phyloP scores from a whole-genome alignment of 2,888 invertebrate species.

The Andrena trimmerana region DNA sequence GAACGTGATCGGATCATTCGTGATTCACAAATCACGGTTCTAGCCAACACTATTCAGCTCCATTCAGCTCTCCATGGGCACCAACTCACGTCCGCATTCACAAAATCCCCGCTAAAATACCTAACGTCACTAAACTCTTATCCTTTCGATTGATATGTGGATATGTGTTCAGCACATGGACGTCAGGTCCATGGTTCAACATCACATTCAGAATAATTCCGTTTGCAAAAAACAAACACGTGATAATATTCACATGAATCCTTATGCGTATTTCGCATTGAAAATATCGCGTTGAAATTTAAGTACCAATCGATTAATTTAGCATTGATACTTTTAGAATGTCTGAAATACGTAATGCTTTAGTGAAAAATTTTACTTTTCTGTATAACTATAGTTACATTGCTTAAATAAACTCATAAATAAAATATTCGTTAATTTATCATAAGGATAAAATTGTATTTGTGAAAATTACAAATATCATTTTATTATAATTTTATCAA shows the following conservation, averaged over 20 bases:
- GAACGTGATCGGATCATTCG: no score
- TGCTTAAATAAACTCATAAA: slow-evolving; percentile 1
- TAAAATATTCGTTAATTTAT: neutral
- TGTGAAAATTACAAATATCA: neutral
- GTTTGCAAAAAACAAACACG: neutral
- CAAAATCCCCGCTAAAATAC: no score
- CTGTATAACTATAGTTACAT: neutral
- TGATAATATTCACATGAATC: slow-evolving; percentile 5
- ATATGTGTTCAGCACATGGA: no score
- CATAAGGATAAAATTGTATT: neutral
- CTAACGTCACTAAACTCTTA: no score
- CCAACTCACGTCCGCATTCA: no score
- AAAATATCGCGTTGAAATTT: slow-evolving; percentile 14
- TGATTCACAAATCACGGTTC: no score
- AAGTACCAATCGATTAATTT: neutral
- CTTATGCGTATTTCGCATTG: slow-evolving; percentile 6
- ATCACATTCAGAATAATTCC: no score
- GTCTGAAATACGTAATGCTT: neutral
- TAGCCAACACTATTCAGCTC: no score
- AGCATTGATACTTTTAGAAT: slow-evolving; percentile 3
- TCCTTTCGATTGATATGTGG: no score
- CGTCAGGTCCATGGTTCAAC: no score
- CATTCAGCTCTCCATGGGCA: no score
- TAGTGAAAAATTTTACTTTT: neutral
- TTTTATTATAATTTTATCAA: slow-evolving; percentile 2